Conservation (phyloP, 2,888 invertebrate species). For the Dinocampus coccinellae region DNA sequence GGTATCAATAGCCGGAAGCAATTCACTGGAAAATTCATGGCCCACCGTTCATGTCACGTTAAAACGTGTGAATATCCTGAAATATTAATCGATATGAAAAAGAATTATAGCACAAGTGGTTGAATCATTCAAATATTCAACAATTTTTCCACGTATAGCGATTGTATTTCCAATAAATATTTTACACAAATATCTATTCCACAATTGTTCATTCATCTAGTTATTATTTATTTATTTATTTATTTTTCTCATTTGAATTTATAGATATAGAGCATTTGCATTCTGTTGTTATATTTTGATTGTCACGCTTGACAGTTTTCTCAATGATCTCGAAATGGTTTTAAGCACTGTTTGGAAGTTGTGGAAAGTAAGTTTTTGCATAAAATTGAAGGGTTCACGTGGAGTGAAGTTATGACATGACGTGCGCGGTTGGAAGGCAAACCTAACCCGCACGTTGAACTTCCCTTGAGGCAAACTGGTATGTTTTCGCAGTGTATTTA, state of each 20-base stretch:
- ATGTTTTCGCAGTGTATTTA: not conserved
- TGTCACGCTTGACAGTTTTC: slow-evolving; percentile 32
- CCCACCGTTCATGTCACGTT: not conserved
- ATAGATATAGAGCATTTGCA: slow-evolving; percentile 20
- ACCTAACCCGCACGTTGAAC: slow-evolving; percentile 2
- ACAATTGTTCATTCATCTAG: too few relatives aligned
- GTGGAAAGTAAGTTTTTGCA: slow-evolving; percentile 49
- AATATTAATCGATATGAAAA: not conserved
- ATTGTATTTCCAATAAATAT: too few relatives aligned
- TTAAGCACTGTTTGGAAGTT: slow-evolving; percentile 37
- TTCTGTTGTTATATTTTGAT: slow-evolving; percentile 30
- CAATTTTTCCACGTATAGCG: too few relatives aligned
- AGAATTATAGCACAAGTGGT: not conserved
- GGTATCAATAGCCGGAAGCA: not conserved
- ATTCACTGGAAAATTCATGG: not conserved
- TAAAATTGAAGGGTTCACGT: slow-evolving; percentile 53
- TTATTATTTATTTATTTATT: not conserved
- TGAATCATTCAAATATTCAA: not conserved
- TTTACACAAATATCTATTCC: too few relatives aligned
- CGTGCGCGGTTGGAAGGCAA: slow-evolving; percentile 1
- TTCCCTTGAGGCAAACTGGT: not conserved
- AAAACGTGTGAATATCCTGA: not conserved
- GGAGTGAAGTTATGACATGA: slow-evolving; percentile 46
- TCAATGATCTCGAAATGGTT: slow-evolving; percentile 36
- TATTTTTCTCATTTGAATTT: not conserved